Percentiles rank a stretch among this genome's conserved stretches.
These are phyloP conservation scores for Camelus bactrianus DNA, from an alignment of 2,113 vertebrate genomes.

Conservation along the genomic window DNA sequence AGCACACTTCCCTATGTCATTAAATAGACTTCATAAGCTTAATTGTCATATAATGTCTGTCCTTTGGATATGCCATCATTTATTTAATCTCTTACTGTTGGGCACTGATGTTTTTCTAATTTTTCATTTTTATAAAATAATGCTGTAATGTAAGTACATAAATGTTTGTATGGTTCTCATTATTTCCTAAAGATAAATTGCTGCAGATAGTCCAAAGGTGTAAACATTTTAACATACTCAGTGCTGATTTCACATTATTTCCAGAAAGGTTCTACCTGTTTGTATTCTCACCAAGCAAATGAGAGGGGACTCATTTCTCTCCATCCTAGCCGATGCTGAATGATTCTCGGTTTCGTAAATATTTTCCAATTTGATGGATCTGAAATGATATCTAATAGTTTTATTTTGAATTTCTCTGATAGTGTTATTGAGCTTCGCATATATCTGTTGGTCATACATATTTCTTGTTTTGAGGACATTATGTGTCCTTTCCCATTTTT, in stretches of 20 bases:
- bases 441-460: neutral
- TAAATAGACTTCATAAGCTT: conserved; percentile 40
- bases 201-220: neutral
- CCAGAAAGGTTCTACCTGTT: neutral
- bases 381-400: neutral
- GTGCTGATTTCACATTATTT: neutral
- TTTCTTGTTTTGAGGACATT: conserved; percentile 37
- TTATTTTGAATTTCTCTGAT: conserved; percentile 10
- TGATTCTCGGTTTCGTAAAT: neutral
- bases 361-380: neutral
- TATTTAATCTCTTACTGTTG: neutral
- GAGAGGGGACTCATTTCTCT: neutral
- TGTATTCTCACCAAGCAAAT: neutral
- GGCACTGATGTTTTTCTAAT: neutral
- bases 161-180: neutral
- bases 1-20: neutral
- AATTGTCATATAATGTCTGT: neutral
- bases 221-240: neutral
- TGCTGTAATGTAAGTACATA: neutral
- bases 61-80: neutral
- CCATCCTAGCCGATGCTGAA: neutral
- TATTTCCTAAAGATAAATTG: neutral
- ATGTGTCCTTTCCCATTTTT: neutral
- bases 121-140: conserved; percentile 41
- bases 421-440: neutral